A percentile compares a stretch with the other conserved stretches of the same genome.
phyloP scores from a whole-genome alignment of 2,113 vertebrate genomes.

The Rhynchopsitta pachyrhyncha region DNA sequence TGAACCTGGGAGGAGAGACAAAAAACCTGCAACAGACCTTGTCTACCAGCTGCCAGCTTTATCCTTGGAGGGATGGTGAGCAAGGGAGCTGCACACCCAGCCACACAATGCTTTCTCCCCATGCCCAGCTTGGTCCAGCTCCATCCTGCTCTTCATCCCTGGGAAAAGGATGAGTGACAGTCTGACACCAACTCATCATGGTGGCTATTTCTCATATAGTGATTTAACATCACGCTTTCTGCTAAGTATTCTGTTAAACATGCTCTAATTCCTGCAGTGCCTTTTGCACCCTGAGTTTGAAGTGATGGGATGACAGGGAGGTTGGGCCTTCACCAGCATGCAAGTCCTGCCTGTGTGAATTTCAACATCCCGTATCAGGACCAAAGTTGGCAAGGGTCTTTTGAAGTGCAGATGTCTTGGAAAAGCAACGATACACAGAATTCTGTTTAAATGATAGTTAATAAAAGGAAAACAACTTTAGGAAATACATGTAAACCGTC shows the following conservation, averaged over 20 bases:
- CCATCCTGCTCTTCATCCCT: background rate
- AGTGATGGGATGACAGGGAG: background rate
- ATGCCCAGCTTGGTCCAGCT: background rate
- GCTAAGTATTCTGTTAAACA: background rate
- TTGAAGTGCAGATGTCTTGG: constrained; percentile 20
- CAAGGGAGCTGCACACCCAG: background rate
- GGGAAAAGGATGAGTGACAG: background rate
- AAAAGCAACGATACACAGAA: background rate
- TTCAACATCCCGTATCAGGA: background rate
- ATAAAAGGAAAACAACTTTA: constrained; percentile 51
- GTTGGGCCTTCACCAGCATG: background rate
- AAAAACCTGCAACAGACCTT: background rate
- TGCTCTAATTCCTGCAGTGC: background rate
- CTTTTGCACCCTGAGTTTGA: background rate
- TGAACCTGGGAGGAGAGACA: background rate
- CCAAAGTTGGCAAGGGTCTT: background rate
- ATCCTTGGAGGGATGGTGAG: background rate
- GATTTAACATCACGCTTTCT: background rate
- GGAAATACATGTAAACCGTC: constrained; percentile 54
- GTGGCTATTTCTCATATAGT: background rate
- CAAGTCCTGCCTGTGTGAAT: background rate
- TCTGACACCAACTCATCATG: background rate
- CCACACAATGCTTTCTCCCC: background rate
- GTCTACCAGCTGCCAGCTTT: background rate
- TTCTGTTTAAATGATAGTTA: constrained; percentile 7